Evolutionary conservation across 2,113 vertebrate genomes (phyloP), one percentile per base, ranked within the genome.

Genomic region (Zapornia atra): DNA sequence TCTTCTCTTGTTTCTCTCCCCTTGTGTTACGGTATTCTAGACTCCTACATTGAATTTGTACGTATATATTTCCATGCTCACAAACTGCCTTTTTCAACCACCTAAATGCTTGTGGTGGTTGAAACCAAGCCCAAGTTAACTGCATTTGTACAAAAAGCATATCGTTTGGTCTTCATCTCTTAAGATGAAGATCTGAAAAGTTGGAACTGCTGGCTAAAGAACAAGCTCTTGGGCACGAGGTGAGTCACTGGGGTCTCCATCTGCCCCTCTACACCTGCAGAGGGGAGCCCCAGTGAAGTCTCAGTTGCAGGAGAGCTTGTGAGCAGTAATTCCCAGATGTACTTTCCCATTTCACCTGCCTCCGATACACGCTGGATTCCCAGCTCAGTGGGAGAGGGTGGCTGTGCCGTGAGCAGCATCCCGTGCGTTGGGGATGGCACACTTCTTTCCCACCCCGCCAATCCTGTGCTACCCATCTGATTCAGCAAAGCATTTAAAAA

Each of bases 1-100:
- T 82, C 89, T 78, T 81, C 44, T 78, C 86, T 64, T 14, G 25
- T 87, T 94, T 82, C 73, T 77, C 84, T 76, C 50, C 86, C 77
- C 33, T 82, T 68, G 31, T 89, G 65, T 89, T 88, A 53, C 1
- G 71, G 42, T 60, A 26, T 26, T 82, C 77, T 7, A n/a, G 34
- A 61, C 61, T 86, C 83, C 77, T 68, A 8, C 44, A 25, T 5
- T 78, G 84, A 51, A 60, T 72, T 73, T 90, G 77, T 81, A 65
- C 84, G 84, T 75, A 66, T 18, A 29, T 36, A 56, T 79, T 60
- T 72, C 44, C 25, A 6, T 44, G 57, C 65, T 93, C 38, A 34
- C 79, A 64, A 53, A 48, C 60, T 19, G 77, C 73, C 73, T 84
- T 82, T 90, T 69, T 19, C 77, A 96, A 29, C 54, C 50, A 51